Base-by-base conservation (phyloP, 2,888 invertebrate species). In the Rhogogaster chlorosoma region DNA sequence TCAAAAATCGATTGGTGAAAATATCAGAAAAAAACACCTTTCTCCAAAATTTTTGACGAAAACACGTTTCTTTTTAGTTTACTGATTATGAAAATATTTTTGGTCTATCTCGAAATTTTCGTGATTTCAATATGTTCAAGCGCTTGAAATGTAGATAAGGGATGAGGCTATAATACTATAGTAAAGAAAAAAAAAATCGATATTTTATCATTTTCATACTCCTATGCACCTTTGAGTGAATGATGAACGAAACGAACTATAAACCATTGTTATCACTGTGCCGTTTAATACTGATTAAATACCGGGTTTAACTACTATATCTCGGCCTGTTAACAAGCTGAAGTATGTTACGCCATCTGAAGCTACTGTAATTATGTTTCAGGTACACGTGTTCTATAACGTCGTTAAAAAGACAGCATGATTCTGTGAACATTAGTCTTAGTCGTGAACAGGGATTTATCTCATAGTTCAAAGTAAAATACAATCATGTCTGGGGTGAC, bases 401-500 rank as follows among this genome's bases (percentile, higher is more conserved):
- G 32, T 32, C 67, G 32, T 67, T 12, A 38, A 26, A 38, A 2
- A 45, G 32, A 77, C 18, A 53, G 29, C 9, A 49, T 53, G 36
- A 77, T 15, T 29, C 32, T 53, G 49, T 53, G 77, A 77, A 38
- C 12, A 29, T 29, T 53, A 10, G 18, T 77, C n/a, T 18, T 77
- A 42, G 42, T 42, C 38, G 71, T n/a, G 12, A 73, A 49, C 32
- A 53, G 38, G n/a, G 80, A 80, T 53, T n/a, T 36, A 22, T 45
- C 45, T 45, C 45, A 45, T 7, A 36, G 61, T 61, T 22, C 38
- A 6, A n/a, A 36, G 29, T 53, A 18, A 53, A 38, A 22, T 61
- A 36, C 22, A 57, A 36, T 80, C 38, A 80, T 80, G 80, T 36
- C 80, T 61, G 80, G 80, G 18, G 61, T 80, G 61, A n/a, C n/a